These are phyloP conservation scores for Alitta virens DNA, from an alignment of 2,888 invertebrate genomes.

Conservation along the genomic window DNA sequence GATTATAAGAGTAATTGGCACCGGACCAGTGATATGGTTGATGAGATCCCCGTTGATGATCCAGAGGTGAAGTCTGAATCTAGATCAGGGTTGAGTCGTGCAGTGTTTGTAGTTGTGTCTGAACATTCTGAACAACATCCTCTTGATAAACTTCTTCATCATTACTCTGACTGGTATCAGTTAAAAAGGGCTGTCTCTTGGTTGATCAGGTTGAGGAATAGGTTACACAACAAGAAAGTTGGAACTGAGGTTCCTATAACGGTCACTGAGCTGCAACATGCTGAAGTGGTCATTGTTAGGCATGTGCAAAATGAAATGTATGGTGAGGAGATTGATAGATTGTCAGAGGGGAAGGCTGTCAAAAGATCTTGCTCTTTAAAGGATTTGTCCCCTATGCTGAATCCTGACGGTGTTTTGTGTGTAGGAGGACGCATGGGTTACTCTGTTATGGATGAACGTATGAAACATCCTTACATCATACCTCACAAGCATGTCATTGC, in stretches of 20 bases:
- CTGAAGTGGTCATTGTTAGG: constrained; percentile 5
- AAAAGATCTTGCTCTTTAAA: too few relatives aligned
- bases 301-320: constrained; percentile 9
- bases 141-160: too few relatives aligned
- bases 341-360: too few relatives aligned
- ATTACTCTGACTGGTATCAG: too few relatives aligned
- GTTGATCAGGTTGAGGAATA: too few relatives aligned
- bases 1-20: constrained; percentile 1
- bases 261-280: constrained; percentile 1
- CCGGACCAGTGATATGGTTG: neutral
- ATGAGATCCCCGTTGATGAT: neutral
- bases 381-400: constrained; percentile 21
- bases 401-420: constrained; percentile 21
- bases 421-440: constrained; percentile 18
- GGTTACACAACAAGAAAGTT: too few relatives aligned
- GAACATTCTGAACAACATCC: too few relatives aligned
- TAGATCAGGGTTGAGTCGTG: too few relatives aligned
- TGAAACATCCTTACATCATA: constrained; percentile 19
- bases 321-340: neutral
- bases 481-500: constrained; percentile 9
- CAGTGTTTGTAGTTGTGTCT: too few relatives aligned
- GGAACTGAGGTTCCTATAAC: too few relatives aligned
- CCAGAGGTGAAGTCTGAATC: constrained; percentile 13
- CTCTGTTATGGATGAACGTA: neutral
- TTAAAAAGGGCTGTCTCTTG: too few relatives aligned